These are phyloP conservation scores for Pachycephus smyrnensis DNA, from an alignment of 2,888 invertebrate species.

Conservation along the genomic window DNA sequence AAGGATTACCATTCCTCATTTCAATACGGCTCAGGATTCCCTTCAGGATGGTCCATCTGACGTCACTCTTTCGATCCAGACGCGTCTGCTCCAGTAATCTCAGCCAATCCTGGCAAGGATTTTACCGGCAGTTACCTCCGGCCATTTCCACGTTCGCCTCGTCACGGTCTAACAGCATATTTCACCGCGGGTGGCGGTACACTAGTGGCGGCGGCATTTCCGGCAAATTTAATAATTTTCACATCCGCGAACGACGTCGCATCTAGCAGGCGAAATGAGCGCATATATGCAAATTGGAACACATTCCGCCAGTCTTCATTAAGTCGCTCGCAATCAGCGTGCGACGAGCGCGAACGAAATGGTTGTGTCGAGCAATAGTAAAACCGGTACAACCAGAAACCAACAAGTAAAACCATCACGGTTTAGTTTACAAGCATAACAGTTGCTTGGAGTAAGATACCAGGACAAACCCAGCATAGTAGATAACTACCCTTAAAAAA, in stretches of 20 bases:
- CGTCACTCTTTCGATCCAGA: conserved; percentile 1
- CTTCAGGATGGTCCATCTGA: no score
- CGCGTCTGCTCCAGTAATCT: background rate
- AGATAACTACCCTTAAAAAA: no score
- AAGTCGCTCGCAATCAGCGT: conserved; percentile 44
- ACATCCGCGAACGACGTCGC: conserved; percentile 13
- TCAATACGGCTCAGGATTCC: no score
- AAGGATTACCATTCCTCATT: no score
- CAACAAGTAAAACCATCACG: no score
- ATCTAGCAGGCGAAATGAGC: conserved; percentile 17
- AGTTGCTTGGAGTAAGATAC: no score
- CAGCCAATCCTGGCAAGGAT: conserved; percentile 1
- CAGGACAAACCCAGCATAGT: no score
- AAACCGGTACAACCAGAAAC: no score
- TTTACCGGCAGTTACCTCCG: conserved; percentile 7
- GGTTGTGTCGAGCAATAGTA: no score
- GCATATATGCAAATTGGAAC: conserved; percentile 44
- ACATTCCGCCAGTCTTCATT: conserved; percentile 42
- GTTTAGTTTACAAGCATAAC: no score
- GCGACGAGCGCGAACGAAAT: conserved; percentile 13
- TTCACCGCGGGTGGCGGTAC: conserved; percentile 2
- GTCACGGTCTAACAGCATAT: conserved; percentile 9
- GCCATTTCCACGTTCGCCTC: conserved; percentile 4
- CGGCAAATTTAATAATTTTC: conserved; percentile 26
- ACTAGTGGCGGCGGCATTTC: background rate